Conservation (phyloP, 2,797 vertebrate species). For the Sebastolobus alascanus region DNA sequence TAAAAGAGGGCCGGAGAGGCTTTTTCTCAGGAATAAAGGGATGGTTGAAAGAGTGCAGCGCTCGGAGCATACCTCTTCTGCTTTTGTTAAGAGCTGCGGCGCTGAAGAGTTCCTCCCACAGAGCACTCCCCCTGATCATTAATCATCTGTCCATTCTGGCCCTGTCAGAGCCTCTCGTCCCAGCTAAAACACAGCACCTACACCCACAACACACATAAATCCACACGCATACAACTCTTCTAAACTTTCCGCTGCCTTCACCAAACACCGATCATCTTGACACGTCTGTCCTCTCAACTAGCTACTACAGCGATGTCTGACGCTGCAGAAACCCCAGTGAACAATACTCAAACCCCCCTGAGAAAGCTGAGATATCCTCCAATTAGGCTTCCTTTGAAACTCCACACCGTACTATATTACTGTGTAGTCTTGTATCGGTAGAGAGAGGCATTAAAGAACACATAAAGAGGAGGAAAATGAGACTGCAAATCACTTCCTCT, state of each 20-base stretch:
- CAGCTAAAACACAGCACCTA: slow-evolving; percentile 49
- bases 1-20: slow-evolving; percentile 46
- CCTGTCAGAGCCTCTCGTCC: slow-evolving; percentile 68
- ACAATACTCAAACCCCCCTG: slow-evolving; percentile 41
- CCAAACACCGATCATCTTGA: slow-evolving; percentile 51
- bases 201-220: slow-evolving; percentile 38
- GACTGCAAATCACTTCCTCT: neutral
- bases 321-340: slow-evolving; percentile 51
- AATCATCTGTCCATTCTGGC: slow-evolving; percentile 81
- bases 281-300: slow-evolving; percentile 42
- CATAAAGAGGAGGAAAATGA: neutral
- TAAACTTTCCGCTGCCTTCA: slow-evolving; percentile 47
- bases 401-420: slow-evolving; percentile 9
- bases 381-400: slow-evolving; percentile 60
- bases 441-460: slow-evolving; percentile 5
- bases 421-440: neutral
- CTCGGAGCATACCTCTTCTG: slow-evolving; percentile 60
- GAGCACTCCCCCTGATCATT: slow-evolving; percentile 80
- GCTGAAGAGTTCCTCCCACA: slow-evolving; percentile 67
- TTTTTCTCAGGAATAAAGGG: slow-evolving; percentile 68
- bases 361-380: slow-evolving; percentile 48
- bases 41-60: slow-evolving; percentile 62
- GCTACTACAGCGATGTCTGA: slow-evolving; percentile 48
- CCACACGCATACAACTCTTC: slow-evolving; percentile 5
- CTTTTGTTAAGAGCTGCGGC: slow-evolving; percentile 69